Percentiles rank a stretch among this genome's conserved stretches.
These are phyloP conservation scores for Meleagris gallopavo DNA, from an alignment of 2,113 vertebrate genomes.

Conservation along the genomic window DNA sequence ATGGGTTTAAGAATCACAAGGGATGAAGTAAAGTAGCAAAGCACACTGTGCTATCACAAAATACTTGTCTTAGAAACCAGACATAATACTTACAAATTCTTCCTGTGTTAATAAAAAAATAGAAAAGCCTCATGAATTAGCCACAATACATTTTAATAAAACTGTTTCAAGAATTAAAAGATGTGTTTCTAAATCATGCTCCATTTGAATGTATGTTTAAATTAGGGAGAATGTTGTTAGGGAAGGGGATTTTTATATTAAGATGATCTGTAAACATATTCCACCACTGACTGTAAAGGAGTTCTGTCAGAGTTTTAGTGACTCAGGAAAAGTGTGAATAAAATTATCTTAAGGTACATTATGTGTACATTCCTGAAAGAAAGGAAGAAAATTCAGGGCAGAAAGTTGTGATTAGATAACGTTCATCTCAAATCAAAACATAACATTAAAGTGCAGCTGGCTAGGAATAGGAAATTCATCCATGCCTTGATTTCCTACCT, in stretches of 20 bases:
- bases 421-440: neutral
- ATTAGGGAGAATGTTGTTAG: neutral
- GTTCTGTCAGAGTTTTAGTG: neutral
- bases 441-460: neutral
- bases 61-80: neutral
- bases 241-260: neutral
- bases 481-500: slow-evolving; percentile 17
- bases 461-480: neutral
- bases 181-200: neutral
- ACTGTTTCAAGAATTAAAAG: neutral
- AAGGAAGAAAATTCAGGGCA: slow-evolving; percentile 1
- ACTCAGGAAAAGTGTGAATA: neutral
- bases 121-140: neutral
- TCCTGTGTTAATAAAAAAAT: neutral
- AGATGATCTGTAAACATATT: neutral
- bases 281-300: neutral
- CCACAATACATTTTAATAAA: neutral
- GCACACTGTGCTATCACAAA: neutral
- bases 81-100: neutral
- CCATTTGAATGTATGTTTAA: neutral
- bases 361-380: neutral
- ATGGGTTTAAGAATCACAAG: neutral
- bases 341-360: neutral
- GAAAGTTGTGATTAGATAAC: neutral
- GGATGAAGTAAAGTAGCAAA: neutral